Evolutionary conservation across 2,797 vertebrate genomes (phyloP).

Genomic region (Lacerta viridis): DNA sequence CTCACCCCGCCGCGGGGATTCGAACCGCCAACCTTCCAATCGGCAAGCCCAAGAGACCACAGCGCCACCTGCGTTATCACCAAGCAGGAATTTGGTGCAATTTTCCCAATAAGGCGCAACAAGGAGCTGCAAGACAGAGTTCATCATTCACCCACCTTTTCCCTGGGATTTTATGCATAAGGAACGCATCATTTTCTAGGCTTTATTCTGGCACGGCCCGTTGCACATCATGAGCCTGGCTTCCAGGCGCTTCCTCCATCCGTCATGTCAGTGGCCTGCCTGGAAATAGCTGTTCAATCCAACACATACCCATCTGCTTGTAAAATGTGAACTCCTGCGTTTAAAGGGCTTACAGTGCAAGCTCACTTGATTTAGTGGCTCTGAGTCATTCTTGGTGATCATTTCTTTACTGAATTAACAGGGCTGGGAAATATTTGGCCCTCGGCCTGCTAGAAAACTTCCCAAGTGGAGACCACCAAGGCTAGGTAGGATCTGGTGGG

Average conservation of each 20-base stretch:
- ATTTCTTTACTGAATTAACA: conserved; percentile 55
- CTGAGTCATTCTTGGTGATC: conserved; percentile 36
- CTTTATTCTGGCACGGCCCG: conserved; percentile 58
- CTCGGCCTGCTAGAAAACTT: conserved; percentile 51
- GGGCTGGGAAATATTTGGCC: conserved; percentile 61
- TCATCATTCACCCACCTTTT: conserved; percentile 48
- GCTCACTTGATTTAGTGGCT: conserved; percentile 51
- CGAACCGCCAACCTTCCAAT: no score
- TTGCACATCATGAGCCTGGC: conserved; percentile 59
- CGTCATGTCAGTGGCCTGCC: conserved; percentile 29
- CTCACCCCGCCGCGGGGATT: no score
- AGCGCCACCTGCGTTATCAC: no score
- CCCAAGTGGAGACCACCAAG: conserved; percentile 52
- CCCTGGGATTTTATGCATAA: conserved; percentile 68
- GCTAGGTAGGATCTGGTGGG: conserved; percentile 64
- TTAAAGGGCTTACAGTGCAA: conserved; percentile 60
- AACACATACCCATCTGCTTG: background rate
- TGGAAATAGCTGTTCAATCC: conserved; percentile 61
- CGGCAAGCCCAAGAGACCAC: no score
- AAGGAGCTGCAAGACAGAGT: conserved; percentile 30
- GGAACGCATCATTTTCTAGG: conserved; percentile 54
- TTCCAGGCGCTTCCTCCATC: conserved; percentile 42
- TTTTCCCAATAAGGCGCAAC: background rate
- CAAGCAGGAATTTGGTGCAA: background rate
- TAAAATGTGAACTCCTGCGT: conserved; percentile 58